These are phyloP conservation scores for Enteromius unitaeniatus DNA, from an alignment of 2,797 vertebrate genomes.

Conservation along the genomic window DNA sequence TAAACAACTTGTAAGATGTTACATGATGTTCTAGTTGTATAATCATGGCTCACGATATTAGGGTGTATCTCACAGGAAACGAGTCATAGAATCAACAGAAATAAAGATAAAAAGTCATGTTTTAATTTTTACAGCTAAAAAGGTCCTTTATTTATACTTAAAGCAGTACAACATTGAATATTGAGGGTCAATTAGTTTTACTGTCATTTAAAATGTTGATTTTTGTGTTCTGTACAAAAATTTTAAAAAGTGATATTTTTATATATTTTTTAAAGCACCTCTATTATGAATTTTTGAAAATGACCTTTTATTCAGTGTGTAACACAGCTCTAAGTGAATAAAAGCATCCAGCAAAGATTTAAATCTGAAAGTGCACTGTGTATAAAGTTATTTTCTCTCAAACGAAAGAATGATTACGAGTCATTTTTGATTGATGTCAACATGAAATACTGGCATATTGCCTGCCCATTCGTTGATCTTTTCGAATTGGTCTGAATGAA, in stretches of 20 bases:
- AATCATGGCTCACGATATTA: neutral
- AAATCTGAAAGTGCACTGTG: no score
- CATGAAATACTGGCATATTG: no score
- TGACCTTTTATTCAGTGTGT: no score
- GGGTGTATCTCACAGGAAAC: neutral
- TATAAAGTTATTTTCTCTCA: no score
- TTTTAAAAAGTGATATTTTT: neutral
- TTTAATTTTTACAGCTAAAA: neutral
- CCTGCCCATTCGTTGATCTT: no score
- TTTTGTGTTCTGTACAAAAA: neutral
- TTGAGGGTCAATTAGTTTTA: neutral
- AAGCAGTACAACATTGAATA: neutral
- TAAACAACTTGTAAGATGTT: conserved; percentile 28
- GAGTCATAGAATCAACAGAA: neutral
- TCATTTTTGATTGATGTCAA: no score
- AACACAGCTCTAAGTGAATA: no score
- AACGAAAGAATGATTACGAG: no score
- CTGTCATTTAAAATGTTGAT: neutral
- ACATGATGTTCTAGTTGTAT: neutral
- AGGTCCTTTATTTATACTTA: neutral
- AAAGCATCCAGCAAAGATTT: no score
- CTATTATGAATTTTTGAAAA: no score
- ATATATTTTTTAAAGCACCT: neutral
- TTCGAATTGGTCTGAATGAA: no score
- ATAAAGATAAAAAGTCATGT: neutral